A percentile compares a stretch with the other conserved stretches of the same genome.
Evolutionary conservation across 2,113 vertebrate genomes (phyloP).

Genomic region (Hystrix brachyura): DNA sequence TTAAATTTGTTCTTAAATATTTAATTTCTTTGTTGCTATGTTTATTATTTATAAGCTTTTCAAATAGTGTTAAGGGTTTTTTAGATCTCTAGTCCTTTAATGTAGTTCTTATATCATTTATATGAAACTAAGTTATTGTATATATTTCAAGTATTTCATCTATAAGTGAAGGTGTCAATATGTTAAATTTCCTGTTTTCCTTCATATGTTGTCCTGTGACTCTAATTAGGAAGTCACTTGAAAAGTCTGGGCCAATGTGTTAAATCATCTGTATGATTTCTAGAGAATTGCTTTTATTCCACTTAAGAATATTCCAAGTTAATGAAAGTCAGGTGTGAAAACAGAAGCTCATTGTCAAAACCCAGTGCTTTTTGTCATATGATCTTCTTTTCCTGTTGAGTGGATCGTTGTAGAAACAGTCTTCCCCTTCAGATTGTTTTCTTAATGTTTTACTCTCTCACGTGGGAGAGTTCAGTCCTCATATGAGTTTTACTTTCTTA

Average conservation of each 20-base stretch:
- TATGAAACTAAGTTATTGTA: conserved; percentile 19
- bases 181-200: conserved; percentile 41
- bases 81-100: conserved; percentile 53
- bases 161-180: conserved; percentile 15
- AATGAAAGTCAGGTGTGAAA: conserved; percentile 79
- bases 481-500: conserved; percentile 46
- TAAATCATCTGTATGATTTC: conserved; percentile 84
- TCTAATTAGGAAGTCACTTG: conserved; percentile 73
- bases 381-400: conserved; percentile 83
- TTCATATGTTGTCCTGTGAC: conserved; percentile 56
- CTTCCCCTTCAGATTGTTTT: conserved; percentile 75
- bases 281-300: conserved; percentile 80
- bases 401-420: conserved; percentile 50
- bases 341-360: conserved; percentile 50
- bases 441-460: conserved; percentile 64
- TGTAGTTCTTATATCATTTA: neutral
- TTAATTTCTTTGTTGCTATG: conserved; percentile 39
- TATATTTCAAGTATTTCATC: conserved; percentile 44
- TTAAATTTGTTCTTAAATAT: conserved; percentile 50
- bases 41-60: conserved; percentile 51
- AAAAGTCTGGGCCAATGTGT: conserved; percentile 74
- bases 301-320: conserved; percentile 81
- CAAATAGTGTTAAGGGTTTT: conserved; percentile 28
- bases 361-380: conserved; percentile 76
- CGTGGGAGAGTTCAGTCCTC: neutral